Base-by-base conservation (phyloP, 2,113 vertebrate genomes). In the Petrocephalus zakoni region DNA sequence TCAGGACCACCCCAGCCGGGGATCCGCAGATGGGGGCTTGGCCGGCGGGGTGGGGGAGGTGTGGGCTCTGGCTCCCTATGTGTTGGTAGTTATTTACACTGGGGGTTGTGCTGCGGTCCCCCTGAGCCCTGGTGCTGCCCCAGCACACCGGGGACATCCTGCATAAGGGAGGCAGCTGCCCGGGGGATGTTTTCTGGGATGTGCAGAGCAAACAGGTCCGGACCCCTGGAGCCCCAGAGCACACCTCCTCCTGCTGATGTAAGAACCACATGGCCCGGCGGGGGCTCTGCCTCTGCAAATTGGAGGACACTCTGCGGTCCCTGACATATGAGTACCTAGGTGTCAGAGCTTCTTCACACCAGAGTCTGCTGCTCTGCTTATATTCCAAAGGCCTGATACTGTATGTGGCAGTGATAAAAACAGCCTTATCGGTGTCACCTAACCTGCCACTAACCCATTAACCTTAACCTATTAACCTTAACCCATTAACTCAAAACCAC, bases 161-260 rank as follows among this genome's bases (percentile, higher is more conserved):
- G 42, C 81, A 72, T 88, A 11, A 72, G 78, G 85, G 89, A 78
- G 81, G 64, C 88, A 89, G 64, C 42, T 11, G 17, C n/a, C 72
- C 87, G 85, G 87, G 88, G 51, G 93, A 92, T 93, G 93, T 92
- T 89, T 90, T 89, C 92, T 91, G 90, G 91, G 89, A 75, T 82
- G 83, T 88, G 88, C 88, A 91, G 91, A 89, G 88, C 93, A 93
- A 94, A 93, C 93, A 93, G 89, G 61, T n/a, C n/a, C n/a, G n/a
- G n/a, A n/a, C n/a, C n/a, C 72, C 94, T 90, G 1, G 89, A 91
- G 9, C 82, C 61, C 81, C 51, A 25, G 34, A 47, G 5, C 9
- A 56, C 4, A 5, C n/a, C 6, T n/a, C 9, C 42, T 19, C 42
- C 46, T 8, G 61, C 61, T 75, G 87, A 89, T 89, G 89, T 85